phyloP scores from a whole-genome alignment of 2,113 vertebrate genomes.

The Alces alces region DNA sequence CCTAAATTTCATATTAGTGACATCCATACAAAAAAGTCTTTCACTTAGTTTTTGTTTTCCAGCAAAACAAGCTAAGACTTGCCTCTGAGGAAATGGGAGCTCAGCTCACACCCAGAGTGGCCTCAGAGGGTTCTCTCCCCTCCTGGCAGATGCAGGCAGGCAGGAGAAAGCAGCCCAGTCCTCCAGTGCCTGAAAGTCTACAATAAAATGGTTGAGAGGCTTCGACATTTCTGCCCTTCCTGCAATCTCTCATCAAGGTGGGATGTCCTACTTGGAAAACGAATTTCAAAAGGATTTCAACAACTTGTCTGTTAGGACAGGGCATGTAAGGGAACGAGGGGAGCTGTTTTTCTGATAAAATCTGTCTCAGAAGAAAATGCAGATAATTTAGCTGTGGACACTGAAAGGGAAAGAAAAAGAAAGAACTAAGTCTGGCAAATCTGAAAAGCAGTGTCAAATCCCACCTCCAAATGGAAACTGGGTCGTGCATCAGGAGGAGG shows the following conservation, averaged over 20 bases:
- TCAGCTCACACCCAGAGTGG: fast-evolving
- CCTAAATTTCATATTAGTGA: background rate
- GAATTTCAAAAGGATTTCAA: background rate
- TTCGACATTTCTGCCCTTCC: background rate
- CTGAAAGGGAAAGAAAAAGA: background rate
- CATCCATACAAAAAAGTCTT: fast-evolving
- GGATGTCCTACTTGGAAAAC: background rate
- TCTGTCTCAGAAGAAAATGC: background rate
- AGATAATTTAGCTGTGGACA: background rate
- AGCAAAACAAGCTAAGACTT: background rate
- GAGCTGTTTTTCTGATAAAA: background rate
- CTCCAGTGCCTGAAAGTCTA: fast-evolving
- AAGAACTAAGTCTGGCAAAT: fast-evolving
- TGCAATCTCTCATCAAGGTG: background rate
- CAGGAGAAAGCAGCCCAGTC: fast-evolving
- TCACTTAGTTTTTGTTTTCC: background rate
- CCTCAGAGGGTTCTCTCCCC: background rate
- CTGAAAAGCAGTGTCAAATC: background rate
- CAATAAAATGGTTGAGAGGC: background rate
- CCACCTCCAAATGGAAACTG: fast-evolving
- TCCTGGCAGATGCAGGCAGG: fast-evolving
- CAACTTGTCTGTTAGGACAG: background rate
- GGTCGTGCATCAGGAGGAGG: fast-evolving
- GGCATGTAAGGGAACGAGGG: fast-evolving
- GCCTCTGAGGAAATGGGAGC: fast-evolving